Conservation (phyloP, 2,113 vertebrate species). For the Edolisoma coerulescens region DNA sequence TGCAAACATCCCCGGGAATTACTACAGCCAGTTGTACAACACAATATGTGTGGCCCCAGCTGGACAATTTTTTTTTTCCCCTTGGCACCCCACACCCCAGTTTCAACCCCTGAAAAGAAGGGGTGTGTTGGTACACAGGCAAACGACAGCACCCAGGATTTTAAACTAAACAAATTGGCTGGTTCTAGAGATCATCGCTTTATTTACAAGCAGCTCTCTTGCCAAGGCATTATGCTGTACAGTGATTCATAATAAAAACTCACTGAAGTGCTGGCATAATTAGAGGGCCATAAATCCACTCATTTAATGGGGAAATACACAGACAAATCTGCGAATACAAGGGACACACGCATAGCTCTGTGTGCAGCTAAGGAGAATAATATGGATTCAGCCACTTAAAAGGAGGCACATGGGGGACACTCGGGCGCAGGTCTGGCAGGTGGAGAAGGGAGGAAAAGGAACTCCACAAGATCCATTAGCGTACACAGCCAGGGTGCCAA, state of each 20-base stretch:
- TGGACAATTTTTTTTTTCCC: background rate
- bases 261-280: slow-evolving; percentile 23
- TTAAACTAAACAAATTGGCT: background rate
- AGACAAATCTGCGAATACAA: background rate
- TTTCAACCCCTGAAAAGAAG: background rate
- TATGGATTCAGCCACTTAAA: background rate
- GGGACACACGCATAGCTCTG: background rate
- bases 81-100: background rate
- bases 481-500: background rate
- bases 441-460: background rate
- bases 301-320: slow-evolving; percentile 13
- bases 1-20: background rate
- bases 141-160: background rate
- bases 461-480: background rate
- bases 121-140: background rate
- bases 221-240: background rate
- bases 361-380: background rate
- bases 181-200: background rate
- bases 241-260: slow-evolving; percentile 49
- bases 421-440: background rate
- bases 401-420: background rate
- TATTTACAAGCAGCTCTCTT: background rate
- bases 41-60: background rate
- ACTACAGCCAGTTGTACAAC: background rate
- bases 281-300: slow-evolving; percentile 42